Percentiles rank a stretch among this genome's conserved stretches.
phyloP scores from a whole-genome alignment of 2,888 invertebrate genomes.

The Netelia inedita region DNA sequence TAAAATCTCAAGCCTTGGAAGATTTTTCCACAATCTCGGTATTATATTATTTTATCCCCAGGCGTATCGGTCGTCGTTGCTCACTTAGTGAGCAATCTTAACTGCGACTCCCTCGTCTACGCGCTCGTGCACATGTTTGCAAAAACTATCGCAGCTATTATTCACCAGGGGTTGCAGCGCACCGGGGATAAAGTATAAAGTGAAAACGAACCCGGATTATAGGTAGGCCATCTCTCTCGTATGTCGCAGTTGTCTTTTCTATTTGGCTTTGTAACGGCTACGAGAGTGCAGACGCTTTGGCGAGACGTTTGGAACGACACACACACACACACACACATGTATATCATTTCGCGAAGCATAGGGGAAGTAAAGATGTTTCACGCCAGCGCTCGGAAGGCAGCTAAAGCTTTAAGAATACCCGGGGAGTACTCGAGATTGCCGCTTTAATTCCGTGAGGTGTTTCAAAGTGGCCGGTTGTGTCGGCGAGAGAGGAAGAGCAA shows the following conservation, averaged over 20 bases:
- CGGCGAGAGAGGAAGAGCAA: constrained; percentile 20
- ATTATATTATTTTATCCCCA: too few relatives aligned
- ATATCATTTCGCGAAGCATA: neutral
- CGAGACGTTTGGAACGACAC: neutral
- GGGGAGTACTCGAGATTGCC: constrained; percentile 58
- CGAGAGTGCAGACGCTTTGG: constrained; percentile 5
- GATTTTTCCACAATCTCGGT: too few relatives aligned
- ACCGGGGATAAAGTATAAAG: constrained; percentile 13
- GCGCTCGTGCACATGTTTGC: neutral
- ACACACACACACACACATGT: neutral
- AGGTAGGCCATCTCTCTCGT: neutral
- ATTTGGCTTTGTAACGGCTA: constrained; percentile 27
- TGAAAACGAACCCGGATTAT: neutral
- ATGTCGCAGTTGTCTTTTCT: constrained; percentile 46
- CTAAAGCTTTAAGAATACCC: constrained; percentile 62
- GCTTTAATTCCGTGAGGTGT: constrained; percentile 61
- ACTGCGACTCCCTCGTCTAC: constrained; percentile 15
- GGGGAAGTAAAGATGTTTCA: neutral
- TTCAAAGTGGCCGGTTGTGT: constrained; percentile 56
- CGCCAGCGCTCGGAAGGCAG: constrained; percentile 25
- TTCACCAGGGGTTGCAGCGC: constrained; percentile 8
- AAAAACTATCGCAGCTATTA: constrained; percentile 35
- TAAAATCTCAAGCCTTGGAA: neutral
- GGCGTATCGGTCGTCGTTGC: too few relatives aligned
- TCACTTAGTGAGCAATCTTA: constrained; percentile 19